These are phyloP conservation scores for Labeo catla DNA, from an alignment of 2,113 vertebrate species.

Conservation along the genomic window DNA sequence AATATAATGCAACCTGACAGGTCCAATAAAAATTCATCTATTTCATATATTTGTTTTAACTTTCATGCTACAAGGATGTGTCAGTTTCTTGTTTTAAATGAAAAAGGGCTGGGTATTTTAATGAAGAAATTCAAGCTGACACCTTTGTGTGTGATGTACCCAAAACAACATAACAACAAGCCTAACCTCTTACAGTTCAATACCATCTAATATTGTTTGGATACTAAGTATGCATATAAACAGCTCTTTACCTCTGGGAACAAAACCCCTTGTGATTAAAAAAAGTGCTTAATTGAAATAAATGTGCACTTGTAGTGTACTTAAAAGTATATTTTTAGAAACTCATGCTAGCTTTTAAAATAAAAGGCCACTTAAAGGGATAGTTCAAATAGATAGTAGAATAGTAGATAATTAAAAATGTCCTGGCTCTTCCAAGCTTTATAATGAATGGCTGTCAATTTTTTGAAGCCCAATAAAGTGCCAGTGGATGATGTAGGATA, in stretches of 20 bases:
- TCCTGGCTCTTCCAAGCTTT: no score
- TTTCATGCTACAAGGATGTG: not conserved
- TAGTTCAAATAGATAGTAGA: no score
- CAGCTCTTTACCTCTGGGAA: not conserved
- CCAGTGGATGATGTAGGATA: no score
- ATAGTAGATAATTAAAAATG: no score
- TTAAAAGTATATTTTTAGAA: not conserved
- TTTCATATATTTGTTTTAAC: not conserved
- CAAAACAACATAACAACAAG: slow-evolving; percentile 48
- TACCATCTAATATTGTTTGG: not conserved
- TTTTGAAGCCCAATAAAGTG: no score
- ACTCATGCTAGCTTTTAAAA: not conserved
- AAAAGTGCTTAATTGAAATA: not conserved
- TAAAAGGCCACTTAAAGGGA: no score
- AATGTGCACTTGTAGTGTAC: not conserved
- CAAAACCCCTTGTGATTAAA: not conserved
- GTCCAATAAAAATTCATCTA: not conserved
- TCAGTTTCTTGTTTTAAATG: not conserved
- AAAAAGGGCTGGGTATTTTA: slow-evolving; percentile 2
- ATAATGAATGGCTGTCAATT: no score
- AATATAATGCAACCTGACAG: not conserved
- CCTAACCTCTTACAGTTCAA: slow-evolving; percentile 48
- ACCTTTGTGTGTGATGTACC: slow-evolving; percentile 48
- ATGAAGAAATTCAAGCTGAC: slow-evolving; percentile 4
- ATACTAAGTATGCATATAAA: not conserved